Conservation (phyloP, 2,113 vertebrate genomes). For the Ia io region DNA sequence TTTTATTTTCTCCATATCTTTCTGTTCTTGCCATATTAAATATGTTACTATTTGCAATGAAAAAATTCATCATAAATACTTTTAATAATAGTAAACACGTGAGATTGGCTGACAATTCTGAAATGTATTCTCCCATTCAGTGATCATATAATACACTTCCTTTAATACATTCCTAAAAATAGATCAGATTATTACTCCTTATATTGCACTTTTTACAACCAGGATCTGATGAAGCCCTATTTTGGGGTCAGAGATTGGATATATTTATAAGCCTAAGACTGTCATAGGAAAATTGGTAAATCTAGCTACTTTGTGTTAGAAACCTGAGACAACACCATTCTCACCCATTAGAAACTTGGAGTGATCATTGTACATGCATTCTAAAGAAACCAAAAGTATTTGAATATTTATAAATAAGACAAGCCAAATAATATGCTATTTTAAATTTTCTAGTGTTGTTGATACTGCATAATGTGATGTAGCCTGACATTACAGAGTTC, state of each 20-base stretch:
- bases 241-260: background rate
- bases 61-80: background rate
- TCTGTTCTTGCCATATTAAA: background rate
- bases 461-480: conserved; percentile 37
- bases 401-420: conserved; percentile 52
- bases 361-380: conserved; percentile 22
- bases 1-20: background rate
- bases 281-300: background rate
- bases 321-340: background rate
- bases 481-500: conserved; percentile 29
- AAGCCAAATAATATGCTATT: conserved; percentile 40
- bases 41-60: background rate
- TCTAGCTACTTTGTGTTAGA: background rate
- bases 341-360: background rate
- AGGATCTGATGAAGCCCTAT: background rate
- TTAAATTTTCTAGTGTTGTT: conserved; percentile 49
- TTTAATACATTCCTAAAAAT: background rate
- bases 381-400: conserved; percentile 33
- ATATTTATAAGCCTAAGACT: background rate
- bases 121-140: background rate
- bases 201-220: background rate
- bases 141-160: background rate
- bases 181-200: background rate
- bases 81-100: background rate
- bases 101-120: background rate